Base-by-base conservation (phyloP, 2,113 vertebrate genomes). In the Apaloderma vittatum region DNA sequence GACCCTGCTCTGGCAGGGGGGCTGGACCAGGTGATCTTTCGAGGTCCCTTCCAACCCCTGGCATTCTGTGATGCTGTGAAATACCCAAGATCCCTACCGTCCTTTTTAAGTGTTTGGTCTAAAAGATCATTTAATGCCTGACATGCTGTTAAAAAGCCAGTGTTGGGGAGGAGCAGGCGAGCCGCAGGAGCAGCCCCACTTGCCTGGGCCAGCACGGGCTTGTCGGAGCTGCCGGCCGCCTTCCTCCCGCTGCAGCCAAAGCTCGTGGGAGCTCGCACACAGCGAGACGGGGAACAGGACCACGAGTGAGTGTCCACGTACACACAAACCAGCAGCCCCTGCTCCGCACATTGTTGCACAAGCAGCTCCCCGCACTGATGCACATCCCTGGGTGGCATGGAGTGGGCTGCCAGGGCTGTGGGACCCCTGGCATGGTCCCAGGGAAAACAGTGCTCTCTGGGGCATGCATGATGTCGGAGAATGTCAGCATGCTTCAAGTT, bases 191-290 rank as follows among this genome's bases (percentile, higher is more conserved):
- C 77, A 73, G 54, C 71, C 24, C 8, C 8, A 1, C 91, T 92
- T 8, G 22, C 89, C 93, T 2, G 4, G 72, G 37, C 90, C 77
- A 72, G 97, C 80, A 74, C 22, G 29, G 95, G 85, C 95, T 91
- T 95, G 95, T 96, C n/a, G 21, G 51, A 86, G 49, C 88, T 40
- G 8, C 34, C 32, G 86, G 34, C 79, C 46, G 37, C 85, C 73
- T 70, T 21, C 71, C 55, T 85, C 85, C 75, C 5, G 1, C 73
- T 52, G 52, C 83, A 96, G 82, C 83, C 81, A 75, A 43, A 62
- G 62, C 74, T 90, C 43, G 1, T 79, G 70, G 81, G 88, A 88
- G 90, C 9, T 19, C 15, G 5, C 67, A 9, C 3, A 5, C 45
- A 40, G 86, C 6, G 8, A 86, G 88, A 54, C 22, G 2, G 20